Percentiles rank a stretch among this genome's conserved stretches.
Evolutionary conservation across 2,797 vertebrate genomes (phyloP).

Genomic region (Tenualosa ilisha): DNA sequence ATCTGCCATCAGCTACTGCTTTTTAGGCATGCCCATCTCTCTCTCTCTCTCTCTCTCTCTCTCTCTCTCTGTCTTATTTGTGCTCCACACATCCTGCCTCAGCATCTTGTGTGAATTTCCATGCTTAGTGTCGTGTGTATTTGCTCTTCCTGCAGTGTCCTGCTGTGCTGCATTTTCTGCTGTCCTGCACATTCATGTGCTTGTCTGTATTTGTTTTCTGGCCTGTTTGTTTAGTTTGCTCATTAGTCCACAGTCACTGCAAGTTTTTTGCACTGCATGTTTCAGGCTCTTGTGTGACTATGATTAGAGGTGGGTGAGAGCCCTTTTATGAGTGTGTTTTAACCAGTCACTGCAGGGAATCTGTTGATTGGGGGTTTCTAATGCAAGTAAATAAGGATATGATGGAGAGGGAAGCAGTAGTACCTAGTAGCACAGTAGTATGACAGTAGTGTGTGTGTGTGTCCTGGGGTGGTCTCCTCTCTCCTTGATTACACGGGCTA

Average conservation of each 20-base stretch:
- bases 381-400: neutral
- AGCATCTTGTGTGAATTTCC: conserved; percentile 1
- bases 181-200: neutral
- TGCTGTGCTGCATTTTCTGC: neutral
- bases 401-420: neutral
- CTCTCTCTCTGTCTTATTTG: neutral
- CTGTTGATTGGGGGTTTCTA: neutral
- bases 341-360: neutral
- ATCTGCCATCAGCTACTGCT: conserved; percentile 35
- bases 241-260: neutral
- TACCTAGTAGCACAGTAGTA: neutral
- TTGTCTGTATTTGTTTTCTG: neutral
- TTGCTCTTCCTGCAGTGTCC: neutral
- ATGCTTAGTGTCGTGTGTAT: neutral
- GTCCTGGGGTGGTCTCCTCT: conserved; percentile 8
- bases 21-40: conserved; percentile 22
- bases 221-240: neutral
- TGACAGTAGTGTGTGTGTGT: no score
- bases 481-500: conserved; percentile 29
- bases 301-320: neutral
- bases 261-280: neutral
- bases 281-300: neutral
- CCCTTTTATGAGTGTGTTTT: neutral
- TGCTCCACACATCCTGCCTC: neutral
- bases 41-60: conserved; percentile 10